Evolutionary conservation across 2,113 vertebrate genomes (phyloP).

Genomic region (Cebidichthys violaceus): DNA sequence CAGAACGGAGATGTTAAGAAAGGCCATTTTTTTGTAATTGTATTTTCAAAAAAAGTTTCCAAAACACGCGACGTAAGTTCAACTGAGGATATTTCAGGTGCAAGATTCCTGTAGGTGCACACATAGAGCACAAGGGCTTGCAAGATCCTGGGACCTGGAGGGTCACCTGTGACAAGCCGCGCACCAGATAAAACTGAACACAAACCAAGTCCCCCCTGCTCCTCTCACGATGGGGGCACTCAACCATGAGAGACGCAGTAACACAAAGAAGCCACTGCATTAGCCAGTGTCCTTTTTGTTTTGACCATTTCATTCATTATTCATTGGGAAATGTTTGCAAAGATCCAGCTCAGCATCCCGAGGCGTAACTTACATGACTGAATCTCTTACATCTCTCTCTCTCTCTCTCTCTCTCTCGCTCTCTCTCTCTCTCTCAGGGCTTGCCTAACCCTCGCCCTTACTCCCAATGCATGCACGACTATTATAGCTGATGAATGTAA

Average conservation of each 20-base stretch:
- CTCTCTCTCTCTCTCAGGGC: not conserved
- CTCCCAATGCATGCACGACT: slow-evolving; percentile 10
- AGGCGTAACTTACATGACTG: slow-evolving; percentile 57
- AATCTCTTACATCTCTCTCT: slow-evolving; percentile 45
- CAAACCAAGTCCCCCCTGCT: slow-evolving; percentile 1
- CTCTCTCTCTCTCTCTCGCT: slow-evolving; percentile 3
- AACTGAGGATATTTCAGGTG: not conserved
- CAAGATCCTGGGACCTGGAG: not conserved
- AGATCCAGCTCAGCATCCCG: slow-evolving; percentile 65
- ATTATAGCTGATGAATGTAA: slow-evolving; percentile 54
- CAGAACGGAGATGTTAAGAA: not conserved
- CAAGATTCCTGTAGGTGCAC: not conserved
- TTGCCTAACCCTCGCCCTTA: not conserved
- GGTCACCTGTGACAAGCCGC: slow-evolving; percentile 18
- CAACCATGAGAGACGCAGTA: slow-evolving; percentile 39
- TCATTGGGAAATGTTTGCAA: slow-evolving; percentile 67
- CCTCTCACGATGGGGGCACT: slow-evolving; percentile 1
- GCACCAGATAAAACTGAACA: slow-evolving; percentile 21
- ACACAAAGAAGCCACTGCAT: slow-evolving; percentile 44
- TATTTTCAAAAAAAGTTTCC: not conserved
- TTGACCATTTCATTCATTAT: slow-evolving; percentile 74
- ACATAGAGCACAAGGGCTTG: not conserved
- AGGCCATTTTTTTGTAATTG: not conserved
- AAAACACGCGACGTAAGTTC: not conserved
- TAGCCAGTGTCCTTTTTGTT: slow-evolving; percentile 49